A percentile compares a stretch with the other conserved stretches of the same genome.
phyloP scores from a whole-genome alignment of 53 echinoderm and acorn worm genomes.

The Pentamera pediparva region DNA sequence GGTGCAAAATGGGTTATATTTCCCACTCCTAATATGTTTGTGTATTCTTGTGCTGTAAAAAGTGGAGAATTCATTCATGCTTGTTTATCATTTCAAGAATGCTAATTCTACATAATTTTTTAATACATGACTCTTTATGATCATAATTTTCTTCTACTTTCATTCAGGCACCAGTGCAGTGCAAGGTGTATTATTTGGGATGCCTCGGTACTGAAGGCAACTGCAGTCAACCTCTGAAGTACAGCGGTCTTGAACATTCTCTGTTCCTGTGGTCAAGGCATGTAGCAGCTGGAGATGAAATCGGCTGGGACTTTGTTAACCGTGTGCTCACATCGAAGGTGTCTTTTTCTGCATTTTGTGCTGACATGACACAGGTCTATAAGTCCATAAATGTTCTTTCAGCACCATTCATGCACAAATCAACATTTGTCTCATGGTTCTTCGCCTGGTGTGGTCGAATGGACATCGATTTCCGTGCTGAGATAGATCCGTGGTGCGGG shows the following conservation, averaged over 20 bases:
- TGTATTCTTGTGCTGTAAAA: too few species aligned
- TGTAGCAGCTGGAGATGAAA: conserved; percentile 8
- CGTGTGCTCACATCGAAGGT: background rate
- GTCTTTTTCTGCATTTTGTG: conserved; percentile 15
- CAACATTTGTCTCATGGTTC: conserved; percentile 13
- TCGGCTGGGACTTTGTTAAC: conserved; percentile 3
- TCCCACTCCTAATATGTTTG: too few species aligned
- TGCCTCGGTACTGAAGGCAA: background rate
- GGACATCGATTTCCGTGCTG: background rate
- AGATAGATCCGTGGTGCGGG: conserved; percentile 22
- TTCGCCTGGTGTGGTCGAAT: conserved; percentile 11
- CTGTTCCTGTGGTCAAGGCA: conserved; percentile 10
- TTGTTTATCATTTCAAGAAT: too few species aligned
- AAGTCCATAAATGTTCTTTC: background rate
- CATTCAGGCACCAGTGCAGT: background rate
- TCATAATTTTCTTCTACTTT: background rate
- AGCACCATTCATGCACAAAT: conserved; percentile 9
- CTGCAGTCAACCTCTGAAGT: background rate
- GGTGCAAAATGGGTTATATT: too few species aligned
- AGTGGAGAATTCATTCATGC: too few species aligned
- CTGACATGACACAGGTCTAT: conserved; percentile 3
- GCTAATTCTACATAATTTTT: too few species aligned
- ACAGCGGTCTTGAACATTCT: background rate
- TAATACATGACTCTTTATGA: too few species aligned
- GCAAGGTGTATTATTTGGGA: background rate